phyloP scores from a whole-genome alignment of 2,888 invertebrate genomes.

The Tipula vernalis region DNA sequence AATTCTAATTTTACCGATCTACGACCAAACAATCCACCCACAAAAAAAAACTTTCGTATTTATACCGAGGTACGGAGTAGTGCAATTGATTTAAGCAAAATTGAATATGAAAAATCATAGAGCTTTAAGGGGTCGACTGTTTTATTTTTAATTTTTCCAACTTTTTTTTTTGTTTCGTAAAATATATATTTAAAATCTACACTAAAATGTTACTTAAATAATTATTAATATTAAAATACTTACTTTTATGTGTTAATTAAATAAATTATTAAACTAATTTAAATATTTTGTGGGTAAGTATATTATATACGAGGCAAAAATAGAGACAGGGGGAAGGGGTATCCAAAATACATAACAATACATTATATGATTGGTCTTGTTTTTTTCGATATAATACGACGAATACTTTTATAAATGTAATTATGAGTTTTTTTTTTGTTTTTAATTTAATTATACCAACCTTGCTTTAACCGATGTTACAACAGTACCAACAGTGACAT shows the following conservation, averaged over 20 bases:
- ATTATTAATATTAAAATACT: background rate
- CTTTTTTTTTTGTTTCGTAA: background rate
- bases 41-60: background rate
- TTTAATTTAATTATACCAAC: slow-evolving; percentile 53
- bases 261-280: background rate
- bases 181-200: background rate
- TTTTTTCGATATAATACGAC: background rate
- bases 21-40: background rate
- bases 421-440: background rate
- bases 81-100: background rate
- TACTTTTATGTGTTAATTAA: background rate
- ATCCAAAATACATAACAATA: background rate
- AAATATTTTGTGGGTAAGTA: background rate
- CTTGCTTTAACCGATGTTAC: slow-evolving; percentile 97
- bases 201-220: background rate
- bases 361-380: background rate
- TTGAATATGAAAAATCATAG: background rate
- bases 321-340: background rate
- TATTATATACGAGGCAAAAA: background rate
- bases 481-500: slow-evolving; percentile 97
- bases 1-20: background rate
- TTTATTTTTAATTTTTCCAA: background rate
- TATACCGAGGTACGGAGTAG: background rate
- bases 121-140: background rate
- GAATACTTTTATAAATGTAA: background rate